These are phyloP conservation scores for Anthonomus grandis DNA, from an alignment of 1,140 invertebrate genomes.

Conservation along the genomic window DNA sequence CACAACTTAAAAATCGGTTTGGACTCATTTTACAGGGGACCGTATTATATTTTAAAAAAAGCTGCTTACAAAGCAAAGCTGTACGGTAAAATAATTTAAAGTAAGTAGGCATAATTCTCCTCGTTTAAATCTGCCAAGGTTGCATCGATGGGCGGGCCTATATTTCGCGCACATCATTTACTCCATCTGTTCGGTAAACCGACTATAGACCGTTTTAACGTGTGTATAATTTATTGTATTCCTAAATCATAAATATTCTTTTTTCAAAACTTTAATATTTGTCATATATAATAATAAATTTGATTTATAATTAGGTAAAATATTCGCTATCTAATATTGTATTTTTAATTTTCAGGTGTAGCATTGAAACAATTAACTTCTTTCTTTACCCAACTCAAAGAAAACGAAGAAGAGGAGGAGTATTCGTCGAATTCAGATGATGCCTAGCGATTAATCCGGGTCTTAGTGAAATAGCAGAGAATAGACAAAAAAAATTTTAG, in stretches of 20 bases:
- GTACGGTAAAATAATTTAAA: no score
- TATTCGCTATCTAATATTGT: background rate
- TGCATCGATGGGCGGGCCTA: no score
- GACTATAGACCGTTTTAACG: no score
- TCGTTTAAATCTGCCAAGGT: no score
- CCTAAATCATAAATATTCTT: background rate
- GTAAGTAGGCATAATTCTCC: no score
- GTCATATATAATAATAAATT: background rate
- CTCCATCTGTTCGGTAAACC: no score
- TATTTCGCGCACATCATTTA: no score
- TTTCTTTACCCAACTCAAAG: conserved; percentile 53
- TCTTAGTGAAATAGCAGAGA: conserved; percentile 27
- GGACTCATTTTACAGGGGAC: no score
- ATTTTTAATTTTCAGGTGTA: conserved; percentile 45
- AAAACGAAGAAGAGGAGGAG: conserved; percentile 41
- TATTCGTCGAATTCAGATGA: conserved; percentile 38
- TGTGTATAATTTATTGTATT: background rate
- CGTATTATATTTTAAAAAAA: no score
- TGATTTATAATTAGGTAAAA: background rate
- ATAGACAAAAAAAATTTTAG: conserved; percentile 35
- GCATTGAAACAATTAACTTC: conserved; percentile 57
- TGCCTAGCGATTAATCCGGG: conserved; percentile 34
- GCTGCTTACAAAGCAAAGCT: no score
- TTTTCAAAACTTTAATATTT: background rate
- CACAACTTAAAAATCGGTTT: no score